Conservation (phyloP, 2,797 vertebrate species). For the Trachurus trachurus region DNA sequence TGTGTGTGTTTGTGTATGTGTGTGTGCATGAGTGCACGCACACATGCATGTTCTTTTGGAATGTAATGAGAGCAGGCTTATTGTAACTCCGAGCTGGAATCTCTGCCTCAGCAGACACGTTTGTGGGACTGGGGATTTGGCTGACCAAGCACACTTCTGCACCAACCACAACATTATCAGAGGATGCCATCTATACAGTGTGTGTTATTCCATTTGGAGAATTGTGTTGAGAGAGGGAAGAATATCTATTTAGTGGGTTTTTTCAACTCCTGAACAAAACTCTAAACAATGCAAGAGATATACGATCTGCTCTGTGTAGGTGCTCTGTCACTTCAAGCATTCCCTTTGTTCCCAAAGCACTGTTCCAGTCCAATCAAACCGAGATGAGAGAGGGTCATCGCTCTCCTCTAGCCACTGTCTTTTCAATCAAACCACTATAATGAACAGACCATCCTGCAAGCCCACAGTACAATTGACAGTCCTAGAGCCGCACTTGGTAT, state of each 20-base stretch:
- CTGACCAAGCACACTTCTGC: conserved; percentile 71
- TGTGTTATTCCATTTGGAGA: conserved; percentile 55
- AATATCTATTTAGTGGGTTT: neutral
- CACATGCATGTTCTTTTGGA: conserved; percentile 30
- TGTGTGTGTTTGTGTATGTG: neutral
- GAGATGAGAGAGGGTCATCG: conserved; percentile 58
- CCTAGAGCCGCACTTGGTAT: conserved; percentile 35
- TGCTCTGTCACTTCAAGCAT: conserved; percentile 33
- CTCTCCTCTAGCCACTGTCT: conserved; percentile 59
- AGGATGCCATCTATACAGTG: conserved; percentile 62
- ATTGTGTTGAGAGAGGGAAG: conserved; percentile 35
- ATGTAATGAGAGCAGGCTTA: conserved; percentile 64
- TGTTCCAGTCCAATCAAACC: conserved; percentile 53
- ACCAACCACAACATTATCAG: conserved; percentile 68
- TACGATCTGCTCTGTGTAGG: conserved; percentile 25
- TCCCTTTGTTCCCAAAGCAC: conserved; percentile 8
- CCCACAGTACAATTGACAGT: conserved; percentile 47
- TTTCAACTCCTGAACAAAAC: neutral
- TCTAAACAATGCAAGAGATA: conserved; percentile 40
- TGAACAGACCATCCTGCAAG: conserved; percentile 66
- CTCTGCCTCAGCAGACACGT: conserved; percentile 71
- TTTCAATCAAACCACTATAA: conserved; percentile 72
- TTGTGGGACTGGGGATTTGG: conserved; percentile 65
- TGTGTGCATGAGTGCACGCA: neutral
- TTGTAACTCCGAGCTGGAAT: conserved; percentile 65